Evolutionary conservation across 2,113 vertebrate genomes (phyloP), one percentile per base, ranked within the genome.

Genomic region (Brienomyrus brachyistius): DNA sequence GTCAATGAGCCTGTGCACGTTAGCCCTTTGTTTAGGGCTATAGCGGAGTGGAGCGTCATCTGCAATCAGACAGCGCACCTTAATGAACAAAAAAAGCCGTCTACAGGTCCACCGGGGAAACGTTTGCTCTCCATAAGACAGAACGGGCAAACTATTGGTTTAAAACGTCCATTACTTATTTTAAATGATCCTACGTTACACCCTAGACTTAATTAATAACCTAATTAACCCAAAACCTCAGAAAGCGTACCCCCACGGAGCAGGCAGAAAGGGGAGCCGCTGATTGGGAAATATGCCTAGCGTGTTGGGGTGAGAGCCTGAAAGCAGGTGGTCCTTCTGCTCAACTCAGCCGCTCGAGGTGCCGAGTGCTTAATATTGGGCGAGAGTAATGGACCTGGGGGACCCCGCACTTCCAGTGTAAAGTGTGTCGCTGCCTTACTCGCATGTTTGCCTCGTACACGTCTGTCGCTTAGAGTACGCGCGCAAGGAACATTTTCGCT

Each of bases 1-100:
- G 51, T 88, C 89, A 83, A 70, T 74, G 59, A 89, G 47, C 62
- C 48, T 62, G 94, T 96, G 95, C 95, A 96, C 94, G 95, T 95
- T 89, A 84, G 17, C 27, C 50, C n/a, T 52, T 86, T 51, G 48
- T 86, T 52, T 52, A 31, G 10, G 47, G 47, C 51, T 51, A 50
- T 5, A 4, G 85, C n/a, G 50, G 31, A 56, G 15, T 40, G 8
- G 0, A n/a, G 52, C 86, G 8, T 40, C 86, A 43, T 88, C 86
- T 5, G 19, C 31, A 88, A 62, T 50, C 51, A 59, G 86, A 88
- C 13, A 62, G 84, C 27, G 15, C n/a, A 86, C 86, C 31, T 88
- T 70, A 88, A 88, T 70, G 87, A 74, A 88, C 86, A 88, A 62
- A 40, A 84, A 86, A 54, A 40, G 51, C 50, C n/a, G 27, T 86